These are phyloP conservation scores for Drosophila phalerata DNA, from an alignment of 2,888 invertebrate species.

Conservation along the genomic window DNA sequence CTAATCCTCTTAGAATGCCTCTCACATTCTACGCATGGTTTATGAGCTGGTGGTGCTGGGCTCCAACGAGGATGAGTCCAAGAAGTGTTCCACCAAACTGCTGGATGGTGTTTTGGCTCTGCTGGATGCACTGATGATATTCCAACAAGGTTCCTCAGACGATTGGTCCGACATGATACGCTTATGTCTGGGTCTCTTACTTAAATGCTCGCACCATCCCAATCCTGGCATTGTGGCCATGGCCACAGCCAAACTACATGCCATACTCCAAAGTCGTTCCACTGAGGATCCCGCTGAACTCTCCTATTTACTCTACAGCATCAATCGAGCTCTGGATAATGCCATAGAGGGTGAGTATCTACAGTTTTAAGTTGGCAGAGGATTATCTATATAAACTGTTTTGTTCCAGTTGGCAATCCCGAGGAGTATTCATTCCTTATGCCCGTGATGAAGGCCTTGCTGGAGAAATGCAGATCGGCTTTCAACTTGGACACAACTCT, in stretches of 20 bases:
- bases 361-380: background rate
- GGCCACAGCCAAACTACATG: constrained; percentile 88
- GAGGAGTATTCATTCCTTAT: constrained; percentile 88
- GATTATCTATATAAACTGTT: background rate
- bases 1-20: constrained; percentile 85
- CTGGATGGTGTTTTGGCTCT: constrained; percentile 87
- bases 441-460: constrained; percentile 88
- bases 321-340: constrained; percentile 85
- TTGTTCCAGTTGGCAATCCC: constrained; percentile 85
- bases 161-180: constrained; percentile 88
- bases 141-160: constrained; percentile 86
- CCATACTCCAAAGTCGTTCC: constrained; percentile 87
- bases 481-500: constrained; percentile 84
- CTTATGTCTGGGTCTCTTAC: constrained; percentile 85
- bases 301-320: constrained; percentile 86
- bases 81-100: constrained; percentile 86
- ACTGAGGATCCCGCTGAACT: constrained; percentile 87
- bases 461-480: constrained; percentile 86
- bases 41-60: constrained; percentile 87
- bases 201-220: constrained; percentile 86
- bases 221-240: constrained; percentile 87
- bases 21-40: constrained; percentile 87
- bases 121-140: constrained; percentile 87
- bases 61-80: constrained; percentile 86
- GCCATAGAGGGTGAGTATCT: constrained; percentile 85